phyloP scores from a whole-genome alignment of 2,797 vertebrate genomes.

The Peromyscus melanophrys region DNA sequence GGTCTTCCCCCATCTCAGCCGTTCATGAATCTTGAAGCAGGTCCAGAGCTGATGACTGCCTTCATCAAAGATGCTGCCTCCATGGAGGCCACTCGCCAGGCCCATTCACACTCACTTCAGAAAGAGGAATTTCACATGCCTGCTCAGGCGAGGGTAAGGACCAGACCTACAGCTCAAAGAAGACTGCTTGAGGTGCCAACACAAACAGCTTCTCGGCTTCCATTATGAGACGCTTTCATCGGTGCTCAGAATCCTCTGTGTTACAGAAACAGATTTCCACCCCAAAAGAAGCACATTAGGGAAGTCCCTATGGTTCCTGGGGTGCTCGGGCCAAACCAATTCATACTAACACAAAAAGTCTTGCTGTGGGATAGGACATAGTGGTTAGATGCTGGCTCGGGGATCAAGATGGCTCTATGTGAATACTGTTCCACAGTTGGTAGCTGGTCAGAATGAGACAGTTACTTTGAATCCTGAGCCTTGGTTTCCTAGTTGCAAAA shows the following conservation, averaged over 20 bases:
- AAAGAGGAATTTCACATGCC: conserved; percentile 72
- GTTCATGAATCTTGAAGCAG: conserved; percentile 69
- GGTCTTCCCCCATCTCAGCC: conserved; percentile 70
- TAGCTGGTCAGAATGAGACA: neutral
- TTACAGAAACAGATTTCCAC: conserved; percentile 76
- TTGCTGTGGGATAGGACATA: neutral
- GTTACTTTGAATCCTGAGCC: neutral
- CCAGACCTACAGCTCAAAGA: conserved; percentile 66
- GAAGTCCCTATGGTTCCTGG: conserved; percentile 49
- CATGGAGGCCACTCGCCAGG: neutral
- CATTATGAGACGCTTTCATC: conserved; percentile 80
- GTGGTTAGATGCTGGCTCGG: neutral
- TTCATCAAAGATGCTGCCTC: conserved; percentile 68
- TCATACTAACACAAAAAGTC: conserved; percentile 58
- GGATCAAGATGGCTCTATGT: neutral
- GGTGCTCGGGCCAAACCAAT: conserved; percentile 71
- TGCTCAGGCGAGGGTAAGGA: conserved; percentile 59
- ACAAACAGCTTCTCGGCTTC: conserved; percentile 83
- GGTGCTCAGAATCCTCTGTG: conserved; percentile 69
- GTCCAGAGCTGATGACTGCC: conserved; percentile 68
- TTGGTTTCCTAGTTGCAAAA: conserved; percentile 50
- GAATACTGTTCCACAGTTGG: neutral
- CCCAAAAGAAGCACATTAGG: conserved; percentile 78
- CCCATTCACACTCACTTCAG: conserved; percentile 69
- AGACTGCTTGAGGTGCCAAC: conserved; percentile 74